phyloP scores from a whole-genome alignment of 1,140 invertebrate species.

The Euwallacea similis region DNA sequence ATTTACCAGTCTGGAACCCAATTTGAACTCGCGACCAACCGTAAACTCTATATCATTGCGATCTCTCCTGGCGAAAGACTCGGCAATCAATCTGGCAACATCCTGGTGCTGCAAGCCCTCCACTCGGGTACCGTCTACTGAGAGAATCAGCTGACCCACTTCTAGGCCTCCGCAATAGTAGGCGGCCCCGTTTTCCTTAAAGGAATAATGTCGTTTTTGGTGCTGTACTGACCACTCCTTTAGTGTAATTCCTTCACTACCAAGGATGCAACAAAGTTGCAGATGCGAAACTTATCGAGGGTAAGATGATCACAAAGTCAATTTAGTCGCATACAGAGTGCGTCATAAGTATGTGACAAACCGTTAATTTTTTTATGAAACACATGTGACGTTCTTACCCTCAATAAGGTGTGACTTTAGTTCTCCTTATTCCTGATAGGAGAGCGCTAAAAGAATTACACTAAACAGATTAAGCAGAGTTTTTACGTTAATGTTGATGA shows the following conservation, averaged over 20 bases:
- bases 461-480: no score
- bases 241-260: no score
- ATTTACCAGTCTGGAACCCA: no score
- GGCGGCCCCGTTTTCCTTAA: constrained; percentile 90
- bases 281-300: no score
- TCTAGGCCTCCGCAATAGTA: constrained; percentile 88
- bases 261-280: not conserved
- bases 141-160: constrained; percentile 90
- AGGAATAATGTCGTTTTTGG: constrained; percentile 37
- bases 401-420: not conserved
- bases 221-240: no score
- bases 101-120: constrained; percentile 79
- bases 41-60: constrained; percentile 87
- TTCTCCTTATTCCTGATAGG: no score
- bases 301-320: no score
- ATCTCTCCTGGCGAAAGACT: constrained; percentile 84
- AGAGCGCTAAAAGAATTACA: no score
- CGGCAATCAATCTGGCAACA: constrained; percentile 84
- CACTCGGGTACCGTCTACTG: constrained; percentile 87
- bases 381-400: not conserved
- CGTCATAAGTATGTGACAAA: no score
- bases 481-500: constrained; percentile 93
- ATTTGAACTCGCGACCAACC: constrained; percentile 61
- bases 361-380: no score
- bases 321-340: no score